Evolutionary conservation across 2,113 vertebrate species (phyloP).

Genomic region (Caretta caretta): DNA sequence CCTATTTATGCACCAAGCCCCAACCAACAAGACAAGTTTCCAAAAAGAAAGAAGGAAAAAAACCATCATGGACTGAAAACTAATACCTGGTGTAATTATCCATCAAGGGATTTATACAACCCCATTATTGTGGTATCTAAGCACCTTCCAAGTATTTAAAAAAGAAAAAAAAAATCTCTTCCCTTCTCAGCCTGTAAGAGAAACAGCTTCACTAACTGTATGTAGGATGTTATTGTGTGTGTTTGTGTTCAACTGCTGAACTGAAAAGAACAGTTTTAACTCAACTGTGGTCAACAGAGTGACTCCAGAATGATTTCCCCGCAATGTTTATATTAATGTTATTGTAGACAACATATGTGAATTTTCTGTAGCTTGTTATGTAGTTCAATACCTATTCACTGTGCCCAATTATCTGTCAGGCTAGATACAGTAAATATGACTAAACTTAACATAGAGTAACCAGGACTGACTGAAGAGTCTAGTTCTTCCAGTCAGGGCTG

Average conservation of each 20-base stretch:
- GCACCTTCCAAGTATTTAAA: neutral
- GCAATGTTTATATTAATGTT: neutral
- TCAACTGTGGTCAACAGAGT: neutral
- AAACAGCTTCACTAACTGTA: neutral
- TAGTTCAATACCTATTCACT: neutral
- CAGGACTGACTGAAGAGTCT: neutral
- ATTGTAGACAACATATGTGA: neutral
- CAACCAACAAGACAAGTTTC: neutral
- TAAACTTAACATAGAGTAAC: neutral
- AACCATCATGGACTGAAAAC: neutral
- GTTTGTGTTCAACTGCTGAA: neutral
- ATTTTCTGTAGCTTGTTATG: neutral
- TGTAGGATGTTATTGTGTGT: neutral
- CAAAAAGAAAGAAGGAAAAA: neutral
- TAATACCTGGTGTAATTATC: neutral
- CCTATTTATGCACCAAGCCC: neutral
- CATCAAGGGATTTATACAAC: slow-evolving; percentile 15
- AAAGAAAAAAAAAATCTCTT: neutral
- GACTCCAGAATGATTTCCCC: neutral
- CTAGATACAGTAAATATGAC: neutral
- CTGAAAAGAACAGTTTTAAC: neutral
- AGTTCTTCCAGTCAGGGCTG: neutral
- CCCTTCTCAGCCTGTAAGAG: neutral
- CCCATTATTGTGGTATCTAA: neutral
- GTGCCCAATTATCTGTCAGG: neutral